Percentiles rank a stretch among this genome's conserved stretches.
Evolutionary conservation across 1,140 invertebrate species (phyloP).

Genomic region (Sogatella furcifera): DNA sequence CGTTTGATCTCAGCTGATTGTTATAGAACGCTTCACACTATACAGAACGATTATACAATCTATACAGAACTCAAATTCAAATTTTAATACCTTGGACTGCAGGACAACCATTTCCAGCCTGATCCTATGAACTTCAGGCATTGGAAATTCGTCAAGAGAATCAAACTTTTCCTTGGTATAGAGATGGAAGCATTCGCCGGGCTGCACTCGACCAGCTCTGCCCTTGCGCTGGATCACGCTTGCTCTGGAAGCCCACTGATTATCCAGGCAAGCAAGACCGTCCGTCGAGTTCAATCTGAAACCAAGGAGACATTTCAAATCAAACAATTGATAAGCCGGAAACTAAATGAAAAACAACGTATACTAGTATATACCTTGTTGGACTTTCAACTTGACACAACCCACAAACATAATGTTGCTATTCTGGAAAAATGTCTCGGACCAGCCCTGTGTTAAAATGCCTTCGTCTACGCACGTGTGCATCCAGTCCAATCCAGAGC

Average conservation of each 20-base stretch:
- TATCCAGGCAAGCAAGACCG: conserved; percentile 24
- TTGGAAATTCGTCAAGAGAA: conserved; percentile 36
- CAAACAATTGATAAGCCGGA: neutral
- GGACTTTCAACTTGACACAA: no score
- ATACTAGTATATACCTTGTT: neutral
- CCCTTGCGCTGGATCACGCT: conserved; percentile 54
- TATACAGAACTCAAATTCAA: neutral
- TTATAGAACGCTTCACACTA: no score
- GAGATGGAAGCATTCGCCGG: conserved; percentile 71
- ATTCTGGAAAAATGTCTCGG: no score
- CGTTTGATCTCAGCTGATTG: no score
- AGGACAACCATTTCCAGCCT: conserved; percentile 52
- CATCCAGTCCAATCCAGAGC: no score
- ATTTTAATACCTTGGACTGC: conserved; percentile 38
- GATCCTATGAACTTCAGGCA: conserved; percentile 48
- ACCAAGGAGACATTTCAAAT: neutral
- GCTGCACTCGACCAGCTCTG: conserved; percentile 53
- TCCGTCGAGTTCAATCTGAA: conserved; percentile 28
- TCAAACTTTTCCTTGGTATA: conserved; percentile 41
- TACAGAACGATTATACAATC: no score
- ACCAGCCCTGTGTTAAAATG: no score
- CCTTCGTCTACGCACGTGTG: no score
- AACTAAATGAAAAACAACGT: no score
- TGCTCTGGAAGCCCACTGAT: conserved; percentile 43
- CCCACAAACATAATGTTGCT: no score